phyloP scores from a whole-genome alignment of 2,797 vertebrate species.

The Crypturellus tataupa region DNA sequence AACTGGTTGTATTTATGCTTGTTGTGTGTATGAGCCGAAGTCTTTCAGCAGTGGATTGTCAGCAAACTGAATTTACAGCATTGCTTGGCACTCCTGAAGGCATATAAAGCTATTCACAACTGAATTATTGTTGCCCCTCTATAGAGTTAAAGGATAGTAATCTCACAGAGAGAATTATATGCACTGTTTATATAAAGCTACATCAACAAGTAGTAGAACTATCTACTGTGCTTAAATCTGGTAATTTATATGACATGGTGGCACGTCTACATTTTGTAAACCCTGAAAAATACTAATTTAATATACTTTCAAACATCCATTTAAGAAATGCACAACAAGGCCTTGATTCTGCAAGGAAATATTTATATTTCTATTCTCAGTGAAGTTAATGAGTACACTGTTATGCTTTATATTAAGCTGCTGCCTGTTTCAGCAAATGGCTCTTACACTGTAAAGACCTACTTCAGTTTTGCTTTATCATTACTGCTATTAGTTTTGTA shows the following conservation, averaged over 20 bases:
- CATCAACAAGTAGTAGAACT: background rate
- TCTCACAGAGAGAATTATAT: background rate
- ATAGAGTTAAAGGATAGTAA: background rate
- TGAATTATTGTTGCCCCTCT: background rate
- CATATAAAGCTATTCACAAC: background rate
- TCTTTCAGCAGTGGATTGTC: too few species aligned
- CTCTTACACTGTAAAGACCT: background rate
- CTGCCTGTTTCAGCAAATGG: background rate
- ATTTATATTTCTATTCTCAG: background rate
- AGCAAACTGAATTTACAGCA: background rate
- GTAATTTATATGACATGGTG: background rate
- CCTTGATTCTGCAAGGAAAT: background rate
- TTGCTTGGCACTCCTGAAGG: background rate
- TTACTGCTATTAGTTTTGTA: background rate
- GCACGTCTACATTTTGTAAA: background rate
- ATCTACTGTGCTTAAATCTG: background rate
- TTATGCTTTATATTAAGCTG: background rate
- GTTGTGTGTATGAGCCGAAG: too few species aligned
- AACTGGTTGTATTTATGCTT: too few species aligned
- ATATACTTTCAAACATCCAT: background rate
- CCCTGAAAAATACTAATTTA: background rate
- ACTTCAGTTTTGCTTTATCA: background rate
- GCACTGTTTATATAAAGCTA: background rate
- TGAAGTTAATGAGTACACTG: background rate
- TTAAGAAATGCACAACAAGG: background rate